Conservation (phyloP, 2,113 vertebrate genomes). For the Marmota monax region DNA sequence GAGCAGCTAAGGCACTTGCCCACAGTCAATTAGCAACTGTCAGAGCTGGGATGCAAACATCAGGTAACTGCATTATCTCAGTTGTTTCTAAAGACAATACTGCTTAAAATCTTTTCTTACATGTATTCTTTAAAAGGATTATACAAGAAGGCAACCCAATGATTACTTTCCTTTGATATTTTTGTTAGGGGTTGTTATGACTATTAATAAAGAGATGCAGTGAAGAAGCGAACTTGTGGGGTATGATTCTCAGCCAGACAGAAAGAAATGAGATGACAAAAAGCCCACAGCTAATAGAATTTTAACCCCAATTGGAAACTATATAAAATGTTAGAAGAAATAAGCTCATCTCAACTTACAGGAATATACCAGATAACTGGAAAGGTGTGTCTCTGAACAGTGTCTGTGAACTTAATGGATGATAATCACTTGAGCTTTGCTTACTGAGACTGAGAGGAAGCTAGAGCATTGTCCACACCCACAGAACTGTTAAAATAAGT, state of each 20-base stretch:
- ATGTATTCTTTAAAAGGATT: neutral
- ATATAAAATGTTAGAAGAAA: neutral
- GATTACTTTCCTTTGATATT: neutral
- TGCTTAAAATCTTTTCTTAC: neutral
- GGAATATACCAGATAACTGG: neutral
- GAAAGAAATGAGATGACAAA: constrained; percentile 8
- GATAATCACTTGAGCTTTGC: neutral
- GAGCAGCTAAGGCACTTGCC: neutral
- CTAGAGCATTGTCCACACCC: neutral
- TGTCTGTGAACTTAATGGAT: neutral
- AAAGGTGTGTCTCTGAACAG: neutral
- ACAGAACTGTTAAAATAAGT: neutral
- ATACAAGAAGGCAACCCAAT: neutral
- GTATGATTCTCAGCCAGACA: neutral
- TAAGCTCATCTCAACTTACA: neutral
- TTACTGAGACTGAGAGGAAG: neutral
- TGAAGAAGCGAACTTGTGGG: neutral
- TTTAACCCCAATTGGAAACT: neutral
- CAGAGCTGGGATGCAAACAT: neutral
- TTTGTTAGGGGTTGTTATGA: neutral
- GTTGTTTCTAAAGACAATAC: neutral
- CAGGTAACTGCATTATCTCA: neutral
- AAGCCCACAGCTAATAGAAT: neutral
- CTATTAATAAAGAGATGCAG: neutral
- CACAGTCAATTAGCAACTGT: neutral